Percentiles rank a stretch among this genome's conserved stretches.
Conservation (phyloP, 2,888 invertebrate species). For the Notocelia uddmanniana region DNA sequence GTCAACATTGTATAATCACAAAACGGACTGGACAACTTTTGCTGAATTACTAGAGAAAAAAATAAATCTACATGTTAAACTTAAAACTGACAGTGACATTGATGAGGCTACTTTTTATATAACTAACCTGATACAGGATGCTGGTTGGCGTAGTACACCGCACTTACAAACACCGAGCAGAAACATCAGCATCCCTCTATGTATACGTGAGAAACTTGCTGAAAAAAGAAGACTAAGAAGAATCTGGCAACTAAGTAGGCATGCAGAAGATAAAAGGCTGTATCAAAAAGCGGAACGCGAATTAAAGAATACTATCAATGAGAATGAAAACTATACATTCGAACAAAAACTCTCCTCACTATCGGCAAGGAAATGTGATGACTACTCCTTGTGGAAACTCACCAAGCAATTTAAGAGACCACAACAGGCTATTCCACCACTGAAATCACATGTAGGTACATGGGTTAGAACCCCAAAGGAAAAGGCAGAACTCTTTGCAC, state of each 20-base stretch:
- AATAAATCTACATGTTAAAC: neutral
- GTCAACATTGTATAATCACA: neutral
- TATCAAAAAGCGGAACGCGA: too few species aligned
- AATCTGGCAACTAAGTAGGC: neutral
- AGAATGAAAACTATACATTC: slow-evolving; percentile 3
- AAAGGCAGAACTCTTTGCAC: neutral
- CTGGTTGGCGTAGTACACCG: neutral
- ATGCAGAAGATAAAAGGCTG: too few species aligned
- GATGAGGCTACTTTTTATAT: slow-evolving; percentile 8
- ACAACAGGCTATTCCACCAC: neutral
- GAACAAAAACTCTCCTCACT: neutral
- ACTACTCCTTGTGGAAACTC: neutral
- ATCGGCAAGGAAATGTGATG: neutral
- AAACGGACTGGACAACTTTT: neutral
- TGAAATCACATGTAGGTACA: neutral
- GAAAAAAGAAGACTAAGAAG: neutral
- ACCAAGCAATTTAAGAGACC: neutral
- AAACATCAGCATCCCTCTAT: neutral
- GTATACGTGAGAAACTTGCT: neutral
- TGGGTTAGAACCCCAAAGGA: neutral
- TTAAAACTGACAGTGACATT: neutral
- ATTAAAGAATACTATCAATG: neutral
- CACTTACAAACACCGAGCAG: neutral
- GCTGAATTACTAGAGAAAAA: neutral
- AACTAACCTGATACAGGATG: slow-evolving; percentile 3